Evolutionary conservation across 2,797 vertebrate genomes (phyloP).

Genomic region (Platyrinchus mystaceus): DNA sequence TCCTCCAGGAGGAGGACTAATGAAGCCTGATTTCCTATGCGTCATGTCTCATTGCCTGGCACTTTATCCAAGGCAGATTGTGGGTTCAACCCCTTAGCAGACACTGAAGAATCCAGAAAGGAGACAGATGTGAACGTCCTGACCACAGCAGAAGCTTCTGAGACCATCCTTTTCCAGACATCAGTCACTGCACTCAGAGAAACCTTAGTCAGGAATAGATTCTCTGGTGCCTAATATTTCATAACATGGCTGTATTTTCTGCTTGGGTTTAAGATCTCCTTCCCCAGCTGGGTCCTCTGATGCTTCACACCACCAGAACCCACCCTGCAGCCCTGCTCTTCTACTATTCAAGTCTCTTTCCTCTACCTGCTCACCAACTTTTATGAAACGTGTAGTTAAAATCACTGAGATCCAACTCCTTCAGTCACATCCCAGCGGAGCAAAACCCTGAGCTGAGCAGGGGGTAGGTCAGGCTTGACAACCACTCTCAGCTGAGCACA

Average conservation of each 20-base stretch:
- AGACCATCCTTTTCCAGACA: neutral
- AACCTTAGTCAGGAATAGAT: neutral
- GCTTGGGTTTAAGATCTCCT: neutral
- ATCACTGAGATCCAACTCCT: neutral
- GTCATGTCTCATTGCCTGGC: neutral
- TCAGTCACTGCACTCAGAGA: neutral
- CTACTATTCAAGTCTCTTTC: neutral
- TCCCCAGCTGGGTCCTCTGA: neutral
- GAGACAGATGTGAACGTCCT: neutral
- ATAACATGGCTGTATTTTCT: neutral
- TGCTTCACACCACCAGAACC: neutral
- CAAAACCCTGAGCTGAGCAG: slow-evolving; percentile 8
- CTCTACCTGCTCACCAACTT: neutral
- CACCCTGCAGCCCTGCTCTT: neutral
- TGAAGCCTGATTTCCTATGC: rapidly evolving
- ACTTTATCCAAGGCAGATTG: neutral
- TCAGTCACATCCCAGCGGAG: neutral
- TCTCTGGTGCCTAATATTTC: neutral
- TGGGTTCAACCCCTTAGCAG: neutral
- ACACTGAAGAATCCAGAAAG: neutral
- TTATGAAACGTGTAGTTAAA: neutral
- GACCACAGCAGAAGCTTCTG: neutral
- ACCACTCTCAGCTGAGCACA: neutral
- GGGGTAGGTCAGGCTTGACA: neutral
- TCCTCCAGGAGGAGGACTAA: neutral